These are phyloP conservation scores for Thamnaconus septentrionalis DNA, from an alignment of 2,113 vertebrate species.

Conservation along the genomic window DNA sequence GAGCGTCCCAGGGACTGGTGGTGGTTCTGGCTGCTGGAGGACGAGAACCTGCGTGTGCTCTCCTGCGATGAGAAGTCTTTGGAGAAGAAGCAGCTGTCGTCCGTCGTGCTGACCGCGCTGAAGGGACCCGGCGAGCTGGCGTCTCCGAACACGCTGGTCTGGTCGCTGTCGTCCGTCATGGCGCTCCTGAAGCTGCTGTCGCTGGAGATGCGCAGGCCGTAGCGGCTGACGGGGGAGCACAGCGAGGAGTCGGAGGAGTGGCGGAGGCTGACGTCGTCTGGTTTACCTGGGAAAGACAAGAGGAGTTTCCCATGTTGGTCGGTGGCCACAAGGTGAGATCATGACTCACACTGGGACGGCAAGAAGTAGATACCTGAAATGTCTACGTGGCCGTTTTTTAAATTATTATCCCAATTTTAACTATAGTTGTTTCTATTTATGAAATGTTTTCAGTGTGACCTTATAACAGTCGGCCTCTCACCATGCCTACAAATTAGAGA, in stretches of 20 bases:
- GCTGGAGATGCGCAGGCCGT: conserved; percentile 81
- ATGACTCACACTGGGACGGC: no score
- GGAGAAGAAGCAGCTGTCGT: conserved; percentile 79
- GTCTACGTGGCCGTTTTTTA: no score
- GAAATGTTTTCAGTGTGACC: no score
- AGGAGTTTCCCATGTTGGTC: neutral
- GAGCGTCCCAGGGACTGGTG: conserved; percentile 49
- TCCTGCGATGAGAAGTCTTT: conserved; percentile 43
- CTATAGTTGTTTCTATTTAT: no score
- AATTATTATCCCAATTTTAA: no score
- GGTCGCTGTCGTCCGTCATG: conserved; percentile 84
- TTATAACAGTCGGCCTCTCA: no score
- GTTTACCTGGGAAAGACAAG: conserved; percentile 73
- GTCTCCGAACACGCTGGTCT: conserved; percentile 80
- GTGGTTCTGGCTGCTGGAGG: conserved; percentile 68
- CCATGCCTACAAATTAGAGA: no score
- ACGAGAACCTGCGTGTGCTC: conserved; percentile 14
- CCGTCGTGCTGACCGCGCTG: conserved; percentile 75
- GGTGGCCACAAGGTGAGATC: no score
- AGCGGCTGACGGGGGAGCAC: conserved; percentile 1
- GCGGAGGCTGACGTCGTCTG: conserved; percentile 52
- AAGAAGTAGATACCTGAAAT: no score
- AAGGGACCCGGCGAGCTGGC: conserved; percentile 62
- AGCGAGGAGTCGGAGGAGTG: conserved; percentile 61
- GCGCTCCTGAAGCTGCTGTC: conserved; percentile 87